These are phyloP conservation scores for Smithornis capensis DNA, from an alignment of 2,113 vertebrate species.

Conservation along the genomic window DNA sequence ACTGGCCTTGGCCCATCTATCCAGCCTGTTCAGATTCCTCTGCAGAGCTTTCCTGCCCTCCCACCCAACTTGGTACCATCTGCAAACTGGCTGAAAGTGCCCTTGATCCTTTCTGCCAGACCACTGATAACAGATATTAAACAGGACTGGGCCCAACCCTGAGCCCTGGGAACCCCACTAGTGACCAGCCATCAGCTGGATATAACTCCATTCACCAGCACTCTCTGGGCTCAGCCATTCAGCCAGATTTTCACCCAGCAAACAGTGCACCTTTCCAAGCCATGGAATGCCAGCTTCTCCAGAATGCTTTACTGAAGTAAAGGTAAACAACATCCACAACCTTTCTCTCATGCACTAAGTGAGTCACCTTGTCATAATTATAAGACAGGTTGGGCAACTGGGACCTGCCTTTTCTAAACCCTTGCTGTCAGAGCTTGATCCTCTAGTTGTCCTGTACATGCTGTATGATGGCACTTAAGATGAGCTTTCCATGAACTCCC, in stretches of 20 bases:
- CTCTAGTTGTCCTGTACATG: not conserved
- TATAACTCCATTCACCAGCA: not conserved
- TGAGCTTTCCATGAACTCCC: not conserved
- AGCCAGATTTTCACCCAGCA: not conserved
- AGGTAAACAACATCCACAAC: not conserved
- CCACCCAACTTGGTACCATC: rapidly evolving
- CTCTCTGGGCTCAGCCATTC: not conserved
- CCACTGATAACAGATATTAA: not conserved
- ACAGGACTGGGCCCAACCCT: not conserved
- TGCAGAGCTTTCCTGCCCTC: not conserved
- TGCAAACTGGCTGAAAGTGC: not conserved
- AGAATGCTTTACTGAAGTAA: not conserved
- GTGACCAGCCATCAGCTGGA: not conserved
- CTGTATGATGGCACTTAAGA: not conserved
- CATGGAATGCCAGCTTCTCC: not conserved
- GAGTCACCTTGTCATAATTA: not conserved
- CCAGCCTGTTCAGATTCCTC: not conserved
- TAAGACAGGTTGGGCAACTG: not conserved
- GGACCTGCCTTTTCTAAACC: not conserved
- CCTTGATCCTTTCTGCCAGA: too few species aligned
- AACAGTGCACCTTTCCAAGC: not conserved
- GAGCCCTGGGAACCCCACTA: not conserved
- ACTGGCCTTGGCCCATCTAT: rapidly evolving
- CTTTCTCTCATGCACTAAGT: not conserved
- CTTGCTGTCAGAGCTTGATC: not conserved